Evolutionary conservation across 2,113 vertebrate species (phyloP), one percentile per base, ranked within the genome.

Genomic region (Lophius piscatorius): DNA sequence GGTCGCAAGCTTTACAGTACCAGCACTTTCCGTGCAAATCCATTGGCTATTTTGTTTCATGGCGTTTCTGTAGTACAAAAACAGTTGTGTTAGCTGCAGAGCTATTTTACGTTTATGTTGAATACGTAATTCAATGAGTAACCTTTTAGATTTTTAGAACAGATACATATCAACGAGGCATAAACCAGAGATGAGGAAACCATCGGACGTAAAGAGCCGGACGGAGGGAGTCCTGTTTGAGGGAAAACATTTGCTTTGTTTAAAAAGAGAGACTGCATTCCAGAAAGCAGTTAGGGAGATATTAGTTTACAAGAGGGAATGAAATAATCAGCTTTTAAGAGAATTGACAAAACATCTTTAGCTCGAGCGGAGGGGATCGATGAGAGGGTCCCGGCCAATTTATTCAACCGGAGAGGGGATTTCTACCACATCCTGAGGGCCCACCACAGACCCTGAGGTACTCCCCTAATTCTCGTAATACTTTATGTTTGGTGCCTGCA

Each of bases 291-390:
- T 45, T 16, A 1, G 36, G 34, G 38, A 59, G 48, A 56, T 28
- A 39, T 57, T 31, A 20, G 23, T 52, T 70, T 54, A 46, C 33
- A 17, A 66, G 6, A 13, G 16, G 26, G 46, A 22, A 46, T 5
- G 16, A 24, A 24, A 16, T 59, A 57, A 65, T 63, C 61, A 39
- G 61, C 42, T 50, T 82, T 70, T 67, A 73, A 49, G 64, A 61
- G 16, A 59, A 74, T 26, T 61, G 61, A 73, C 55, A 46, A 63
- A 74, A 59, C 24, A 51, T 57, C 9, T 44, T 59, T 41, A 47
- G 20, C 26, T 36, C 10, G 31, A 63, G 40, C 29, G 9, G 56
- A 49, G 36, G 48, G 47, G 59, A 82, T 76, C 22, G 6, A 76
- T 63, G n/a, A n/a, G n/a, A n/a, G n/a, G n/a, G n/a, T 28, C 26